A percentile compares a stretch with the other conserved stretches of the same genome.
Conservation (phyloP, 64 coral and sea anemone species). For the Stylophora pistillata region DNA sequence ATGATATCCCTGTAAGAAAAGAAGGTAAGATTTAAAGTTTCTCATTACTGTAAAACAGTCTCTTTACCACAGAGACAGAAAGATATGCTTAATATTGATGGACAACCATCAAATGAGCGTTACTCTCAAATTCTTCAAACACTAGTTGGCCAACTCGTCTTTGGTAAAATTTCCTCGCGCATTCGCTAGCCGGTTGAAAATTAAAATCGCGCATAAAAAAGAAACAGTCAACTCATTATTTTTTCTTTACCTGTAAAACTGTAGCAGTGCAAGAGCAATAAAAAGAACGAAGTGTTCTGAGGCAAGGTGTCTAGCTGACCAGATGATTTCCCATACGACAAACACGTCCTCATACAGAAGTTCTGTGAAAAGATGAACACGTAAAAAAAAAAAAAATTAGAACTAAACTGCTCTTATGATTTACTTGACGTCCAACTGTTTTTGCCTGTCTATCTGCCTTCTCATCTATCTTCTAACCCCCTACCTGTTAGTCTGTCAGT, state of each 20-base stretch:
- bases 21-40: not conserved
- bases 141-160: too few species aligned
- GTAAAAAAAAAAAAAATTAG: not conserved
- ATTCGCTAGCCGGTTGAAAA: too few species aligned
- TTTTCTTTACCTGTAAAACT: slow-evolving; percentile 85
- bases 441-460: too few species aligned
- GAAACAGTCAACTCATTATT: not conserved
- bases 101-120: not conserved
- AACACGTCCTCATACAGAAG: slow-evolving; percentile 92
- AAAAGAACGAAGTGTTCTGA: slow-evolving; percentile 98
- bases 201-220: not conserved
- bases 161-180: too few species aligned
- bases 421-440: too few species aligned
- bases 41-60: not conserved
- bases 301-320: slow-evolving; percentile 76
- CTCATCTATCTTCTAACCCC: too few species aligned
- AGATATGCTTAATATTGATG: too few species aligned
- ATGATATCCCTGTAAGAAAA: slow-evolving; percentile 82
- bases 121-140: too few species aligned
- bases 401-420: not conserved
- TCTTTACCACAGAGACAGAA: not conserved
- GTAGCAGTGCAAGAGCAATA: slow-evolving; percentile 90
- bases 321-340: slow-evolving; percentile 95
- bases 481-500: too few species aligned
- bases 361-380: slow-evolving; percentile 40